Conservation (phyloP, 2,888 invertebrate species). For the Odontothrips loti region DNA sequence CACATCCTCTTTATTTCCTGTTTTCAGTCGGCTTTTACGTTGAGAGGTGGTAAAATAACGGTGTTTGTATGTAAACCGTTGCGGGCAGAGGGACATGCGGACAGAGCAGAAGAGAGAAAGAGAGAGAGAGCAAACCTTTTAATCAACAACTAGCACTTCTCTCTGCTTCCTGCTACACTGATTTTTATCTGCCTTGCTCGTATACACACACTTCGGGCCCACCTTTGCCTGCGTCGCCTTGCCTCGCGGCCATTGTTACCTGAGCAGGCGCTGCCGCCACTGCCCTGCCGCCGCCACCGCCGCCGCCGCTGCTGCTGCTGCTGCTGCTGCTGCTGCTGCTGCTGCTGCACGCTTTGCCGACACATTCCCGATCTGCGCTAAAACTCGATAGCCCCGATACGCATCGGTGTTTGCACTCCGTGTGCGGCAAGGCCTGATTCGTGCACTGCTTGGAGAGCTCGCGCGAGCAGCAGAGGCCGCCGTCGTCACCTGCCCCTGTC, state of each 20-base stretch:
- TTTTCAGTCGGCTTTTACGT: not conserved
- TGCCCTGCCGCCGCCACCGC: not conserved
- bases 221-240: not conserved
- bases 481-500: too few species aligned
- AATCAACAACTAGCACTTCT: constrained; percentile 11
- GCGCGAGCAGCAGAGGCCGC: too few species aligned
- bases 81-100: not conserved
- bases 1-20: not conserved
- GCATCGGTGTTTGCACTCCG: too few species aligned
- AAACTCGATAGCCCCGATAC: too few species aligned
- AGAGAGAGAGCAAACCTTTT: constrained; percentile 7
- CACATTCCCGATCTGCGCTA: too few species aligned
- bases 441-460: too few species aligned
- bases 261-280: not conserved
- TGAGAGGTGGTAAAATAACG: too few species aligned
- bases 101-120: not conserved
- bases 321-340: not conserved
- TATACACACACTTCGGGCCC: not conserved
- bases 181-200: constrained; percentile 12
- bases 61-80: not conserved
- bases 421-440: too few species aligned
- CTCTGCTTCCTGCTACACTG: constrained; percentile 24
- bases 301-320: not conserved
- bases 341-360: too few species aligned
- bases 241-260: not conserved